These are phyloP conservation scores for Belgica antarctica DNA, from an alignment of 2,888 invertebrate species.

Conservation along the genomic window DNA sequence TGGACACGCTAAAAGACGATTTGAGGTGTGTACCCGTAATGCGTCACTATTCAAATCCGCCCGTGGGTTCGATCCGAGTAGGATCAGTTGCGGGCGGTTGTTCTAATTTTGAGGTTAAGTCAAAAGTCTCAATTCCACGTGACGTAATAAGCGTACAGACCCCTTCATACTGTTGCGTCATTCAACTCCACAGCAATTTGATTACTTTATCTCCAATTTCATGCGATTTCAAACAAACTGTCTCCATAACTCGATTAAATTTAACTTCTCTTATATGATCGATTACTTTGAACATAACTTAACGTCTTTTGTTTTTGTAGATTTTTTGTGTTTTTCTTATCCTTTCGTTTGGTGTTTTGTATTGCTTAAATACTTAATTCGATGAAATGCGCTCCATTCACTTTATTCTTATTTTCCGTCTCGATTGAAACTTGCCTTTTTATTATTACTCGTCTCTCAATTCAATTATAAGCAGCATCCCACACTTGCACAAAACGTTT, in stretches of 20 bases:
- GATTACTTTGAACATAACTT: neutral
- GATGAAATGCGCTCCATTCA: conserved; percentile 21
- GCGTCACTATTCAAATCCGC: too few species aligned
- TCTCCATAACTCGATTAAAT: conserved; percentile 12
- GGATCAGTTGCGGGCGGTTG: too few species aligned
- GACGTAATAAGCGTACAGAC: too few species aligned
- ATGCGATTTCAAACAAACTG: conserved; percentile 22
- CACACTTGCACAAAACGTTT: neutral
- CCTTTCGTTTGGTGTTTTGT: conserved; percentile 41
- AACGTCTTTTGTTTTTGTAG: conserved; percentile 1
- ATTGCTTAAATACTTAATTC: conserved; percentile 44
- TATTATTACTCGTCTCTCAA: neutral
- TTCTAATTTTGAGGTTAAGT: too few species aligned
- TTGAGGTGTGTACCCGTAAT: too few species aligned
- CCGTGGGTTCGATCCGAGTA: too few species aligned
- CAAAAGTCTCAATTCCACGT: too few species aligned
- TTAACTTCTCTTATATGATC: conserved; percentile 13
- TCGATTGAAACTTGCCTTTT: neutral
- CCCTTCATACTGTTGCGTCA: too few species aligned
- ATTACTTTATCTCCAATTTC: too few species aligned
- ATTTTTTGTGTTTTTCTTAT: conserved; percentile 19
- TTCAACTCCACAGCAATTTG: too few species aligned
- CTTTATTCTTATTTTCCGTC: neutral
- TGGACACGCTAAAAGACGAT: too few species aligned
- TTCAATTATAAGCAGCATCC: neutral